A percentile compares a stretch with the other conserved stretches of the same genome.
Conservation (phyloP, 2,888 invertebrate genomes). For the Hoplodrina blanda region DNA sequence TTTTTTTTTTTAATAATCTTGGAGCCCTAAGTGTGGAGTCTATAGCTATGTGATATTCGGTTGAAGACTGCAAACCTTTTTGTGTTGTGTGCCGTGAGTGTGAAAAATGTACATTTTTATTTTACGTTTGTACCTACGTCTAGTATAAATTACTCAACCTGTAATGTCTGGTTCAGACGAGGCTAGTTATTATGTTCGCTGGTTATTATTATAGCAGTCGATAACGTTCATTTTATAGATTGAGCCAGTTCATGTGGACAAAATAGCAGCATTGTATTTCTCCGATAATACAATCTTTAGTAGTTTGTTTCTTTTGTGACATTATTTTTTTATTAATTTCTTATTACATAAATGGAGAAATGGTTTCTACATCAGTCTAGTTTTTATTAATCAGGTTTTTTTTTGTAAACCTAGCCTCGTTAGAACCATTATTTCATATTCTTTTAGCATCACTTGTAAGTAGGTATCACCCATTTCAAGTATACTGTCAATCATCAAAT, state of each 20-base stretch:
- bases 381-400: neutral
- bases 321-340: neutral
- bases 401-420: constrained; percentile 43
- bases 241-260: neutral
- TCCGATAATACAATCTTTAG: constrained; percentile 23
- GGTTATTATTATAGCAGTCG: constrained; percentile 8
- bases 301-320: neutral
- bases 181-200: constrained; percentile 28
- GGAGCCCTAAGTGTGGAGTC: constrained; percentile 78
- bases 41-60: constrained; percentile 86
- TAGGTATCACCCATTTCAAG: constrained; percentile 56
- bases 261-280: constrained; percentile 1
- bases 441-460: constrained; percentile 56
- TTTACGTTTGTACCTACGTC: constrained; percentile 81
- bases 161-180: constrained; percentile 62
- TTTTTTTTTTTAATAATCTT: constrained; percentile 42
- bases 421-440: constrained; percentile 37
- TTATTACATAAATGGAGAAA: constrained; percentile 3
- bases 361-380: neutral
- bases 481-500: constrained; percentile 34
- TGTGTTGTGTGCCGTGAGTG: constrained; percentile 86
- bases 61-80: constrained; percentile 85
- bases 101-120: constrained; percentile 78
- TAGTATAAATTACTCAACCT: constrained; percentile 72
- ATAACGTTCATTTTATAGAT: constrained; percentile 18